Evolutionary conservation across 1,140 invertebrate genomes (phyloP), one percentile per base, ranked within the genome.

Genomic region (Dinoponera quadriceps): DNA sequence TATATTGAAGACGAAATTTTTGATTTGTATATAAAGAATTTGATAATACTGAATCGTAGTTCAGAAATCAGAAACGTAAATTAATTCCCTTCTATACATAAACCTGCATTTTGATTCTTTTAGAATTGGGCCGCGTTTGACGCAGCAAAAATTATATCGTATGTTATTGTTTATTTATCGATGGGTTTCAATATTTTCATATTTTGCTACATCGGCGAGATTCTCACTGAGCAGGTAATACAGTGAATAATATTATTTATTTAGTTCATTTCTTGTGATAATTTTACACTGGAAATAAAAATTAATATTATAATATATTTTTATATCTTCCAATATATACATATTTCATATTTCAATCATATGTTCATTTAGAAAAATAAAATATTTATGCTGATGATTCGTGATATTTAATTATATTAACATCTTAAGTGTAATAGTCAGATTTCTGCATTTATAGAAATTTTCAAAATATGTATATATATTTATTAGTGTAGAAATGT

Each of bases 201-300:
- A 77, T 91, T 85, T 84, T 91, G 90, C 59, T 89, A 89, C 27
- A 86, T 91, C 44, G 88, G 90, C 9, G 86, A 91, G 72, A 78
- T 81, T 75, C 33, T 91, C 3, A 82, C 84, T 22, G 66, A 69
- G 68, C 68, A 91, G 87, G 90, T 91, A 89, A 77, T 22, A 51
- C 25, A 7, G 22, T 33, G n/a, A 75, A 49, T 29, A n/a, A n/a
- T n/a, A n/a, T n/a, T n/a, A n/a, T n/a, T n/a, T n/a, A n/a, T n/a
- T n/a, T n/a, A n/a, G n/a, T n/a, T n/a, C n/a, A n/a, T n/a, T 33
- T 33, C 5, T 33, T 33, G 5, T 5, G 5, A 33, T 33, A 33
- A 33, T 3, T 33, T 33, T 33, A 33, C 29, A 33, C 29, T 33
- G 5, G 5, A 33, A 33, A 33, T 33, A 33, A 33, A 33, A 33